These are phyloP conservation scores for Gavia stellata DNA, from an alignment of 2,113 vertebrate species.

Conservation along the genomic window DNA sequence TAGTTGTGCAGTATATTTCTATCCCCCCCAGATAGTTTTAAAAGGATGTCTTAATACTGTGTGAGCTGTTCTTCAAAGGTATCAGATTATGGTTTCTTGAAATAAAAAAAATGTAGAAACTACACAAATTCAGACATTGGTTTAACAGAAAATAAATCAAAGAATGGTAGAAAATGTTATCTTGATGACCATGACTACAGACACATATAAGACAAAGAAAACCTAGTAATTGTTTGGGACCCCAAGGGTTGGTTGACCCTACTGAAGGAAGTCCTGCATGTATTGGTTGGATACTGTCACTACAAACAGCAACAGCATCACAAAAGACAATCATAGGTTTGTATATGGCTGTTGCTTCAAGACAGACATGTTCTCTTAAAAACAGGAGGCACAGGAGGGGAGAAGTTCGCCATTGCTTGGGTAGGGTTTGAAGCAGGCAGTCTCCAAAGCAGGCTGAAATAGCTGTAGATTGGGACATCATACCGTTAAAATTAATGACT, in stretches of 20 bases:
- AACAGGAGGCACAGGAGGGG: not conserved
- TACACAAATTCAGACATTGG: not conserved
- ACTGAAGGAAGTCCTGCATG: accelerated
- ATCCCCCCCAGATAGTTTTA: not conserved
- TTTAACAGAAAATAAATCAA: not conserved
- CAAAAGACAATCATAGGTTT: not conserved
- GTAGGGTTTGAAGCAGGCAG: not conserved
- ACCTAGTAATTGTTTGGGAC: not conserved
- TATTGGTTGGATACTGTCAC: not conserved
- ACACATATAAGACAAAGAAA: not conserved
- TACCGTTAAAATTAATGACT: not conserved
- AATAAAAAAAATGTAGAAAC: not conserved
- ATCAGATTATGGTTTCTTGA: not conserved
- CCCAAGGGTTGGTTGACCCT: not conserved
- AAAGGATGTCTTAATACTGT: not conserved
- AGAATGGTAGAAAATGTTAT: not conserved
- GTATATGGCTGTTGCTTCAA: not conserved
- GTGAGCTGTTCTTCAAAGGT: not conserved
- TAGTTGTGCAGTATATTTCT: not conserved
- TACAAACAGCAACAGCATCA: not conserved
- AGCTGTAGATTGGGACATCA: not conserved
- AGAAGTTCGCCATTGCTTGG: not conserved
- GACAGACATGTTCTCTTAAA: not conserved
- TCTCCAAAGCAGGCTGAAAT: not conserved
- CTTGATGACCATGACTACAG: not conserved